Evolutionary conservation across 2,113 vertebrate genomes (phyloP).

Genomic region (Ptilorrhoa leucosticta): DNA sequence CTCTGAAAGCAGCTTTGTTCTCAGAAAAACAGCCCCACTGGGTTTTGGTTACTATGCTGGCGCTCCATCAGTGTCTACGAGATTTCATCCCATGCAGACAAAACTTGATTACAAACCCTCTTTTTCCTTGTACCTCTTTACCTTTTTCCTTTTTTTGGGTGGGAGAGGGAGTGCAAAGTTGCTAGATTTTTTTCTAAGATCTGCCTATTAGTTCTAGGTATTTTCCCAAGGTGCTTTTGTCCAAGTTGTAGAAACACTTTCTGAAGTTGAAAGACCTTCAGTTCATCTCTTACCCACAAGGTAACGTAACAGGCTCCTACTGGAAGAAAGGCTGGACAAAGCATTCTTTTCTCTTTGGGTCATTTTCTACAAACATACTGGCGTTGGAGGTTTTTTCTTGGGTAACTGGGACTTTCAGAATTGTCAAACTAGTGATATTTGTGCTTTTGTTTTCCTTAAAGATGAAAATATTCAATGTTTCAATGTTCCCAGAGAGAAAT

Average conservation of each 20-base stretch:
- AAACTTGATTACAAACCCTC: not conserved
- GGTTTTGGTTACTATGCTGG: not conserved
- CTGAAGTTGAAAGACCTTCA: not conserved
- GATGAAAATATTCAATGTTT: not conserved
- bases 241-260: not conserved
- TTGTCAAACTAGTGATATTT: not conserved
- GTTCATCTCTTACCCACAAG: not conserved
- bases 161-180: not conserved
- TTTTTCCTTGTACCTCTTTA: not conserved
- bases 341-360: not conserved
- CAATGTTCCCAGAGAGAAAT: not conserved
- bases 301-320: not conserved
- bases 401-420: not conserved
- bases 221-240: not conserved
- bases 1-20: not conserved
- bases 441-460: not conserved
- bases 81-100: not conserved
- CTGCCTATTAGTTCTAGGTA: not conserved
- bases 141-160: accelerated
- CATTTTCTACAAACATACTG: not conserved
- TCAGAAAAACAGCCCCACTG: not conserved
- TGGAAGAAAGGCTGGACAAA: not conserved
- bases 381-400: not conserved
- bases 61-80: not conserved
- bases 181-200: not conserved